Conservation (phyloP, 2,797 vertebrate genomes). For the Rhodeus uyekii region DNA sequence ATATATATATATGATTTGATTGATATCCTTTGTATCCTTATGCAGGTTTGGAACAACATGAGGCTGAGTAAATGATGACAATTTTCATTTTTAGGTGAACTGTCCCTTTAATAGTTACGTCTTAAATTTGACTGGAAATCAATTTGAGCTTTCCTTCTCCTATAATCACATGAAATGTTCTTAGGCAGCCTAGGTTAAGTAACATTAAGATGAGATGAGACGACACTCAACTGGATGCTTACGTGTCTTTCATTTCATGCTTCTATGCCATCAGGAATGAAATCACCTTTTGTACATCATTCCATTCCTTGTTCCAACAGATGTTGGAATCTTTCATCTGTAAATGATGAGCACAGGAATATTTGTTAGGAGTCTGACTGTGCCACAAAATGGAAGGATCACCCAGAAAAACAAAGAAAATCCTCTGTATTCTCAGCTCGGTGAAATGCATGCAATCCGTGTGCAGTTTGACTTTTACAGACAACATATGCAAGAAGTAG, state of each 20-base stretch:
- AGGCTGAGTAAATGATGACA: too few relatives aligned
- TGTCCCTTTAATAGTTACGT: neutral
- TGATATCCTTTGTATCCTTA: too few relatives aligned
- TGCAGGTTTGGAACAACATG: too few relatives aligned
- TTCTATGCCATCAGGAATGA: neutral
- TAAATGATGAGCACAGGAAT: constrained; percentile 16
- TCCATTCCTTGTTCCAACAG: neutral
- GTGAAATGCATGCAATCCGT: constrained; percentile 9
- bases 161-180: constrained; percentile 59
- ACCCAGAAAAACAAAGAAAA: constrained; percentile 5
- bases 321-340: constrained; percentile 28
- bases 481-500: neutral
- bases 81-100: too few relatives aligned
- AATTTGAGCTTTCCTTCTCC: constrained; percentile 11
- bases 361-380: neutral
- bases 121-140: neutral
- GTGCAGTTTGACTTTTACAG: neutral
- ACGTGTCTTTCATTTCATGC: neutral
- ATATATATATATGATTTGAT: too few relatives aligned
- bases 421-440: neutral
- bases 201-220: constrained; percentile 68
- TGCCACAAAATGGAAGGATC: constrained; percentile 9
- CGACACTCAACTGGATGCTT: constrained; percentile 14
- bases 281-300: constrained; percentile 7
- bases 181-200: constrained; percentile 68